Evolutionary conservation across 2,888 invertebrate genomes (phyloP), one percentile per base, ranked within the genome.

Genomic region (Drosophila buzzatii): DNA sequence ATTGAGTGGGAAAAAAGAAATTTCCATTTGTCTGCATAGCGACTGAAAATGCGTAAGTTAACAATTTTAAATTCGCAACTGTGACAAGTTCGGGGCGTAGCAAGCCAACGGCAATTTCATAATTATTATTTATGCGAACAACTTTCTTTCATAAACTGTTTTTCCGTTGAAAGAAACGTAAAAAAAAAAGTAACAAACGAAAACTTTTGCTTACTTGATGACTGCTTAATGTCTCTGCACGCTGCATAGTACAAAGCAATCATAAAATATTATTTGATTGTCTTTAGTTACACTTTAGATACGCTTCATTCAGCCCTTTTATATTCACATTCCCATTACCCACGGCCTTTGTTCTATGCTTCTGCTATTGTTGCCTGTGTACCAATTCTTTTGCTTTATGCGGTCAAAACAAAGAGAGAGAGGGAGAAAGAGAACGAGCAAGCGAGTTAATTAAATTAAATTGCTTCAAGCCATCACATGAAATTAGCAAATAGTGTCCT

Each of bases 261-360:
- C 85, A 76, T 79, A 66, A 79, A 83, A 86, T 73, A 45, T 52
- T 65, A 42, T 76, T 84, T 84, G 68, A 76, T 84, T 86, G 67
- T 70, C 53, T 68, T 62, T 44, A 60, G 58, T 71, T 49, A 18
- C 55, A 45, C 58, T 6, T 45, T 33, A 18, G 41, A 23, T 49
- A 55, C 23, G 23, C 42, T 27, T 53, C 49, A 45, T 45, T 51
- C 51, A 44, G 51, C 33, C 20, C 27, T 41, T 10, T 35, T 58
- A 33, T 47, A 33, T 58, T n/a, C 67, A 41, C 35, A 23, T 53
- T 52, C n/a, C 39, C 12, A 45, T 47, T 53, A 51, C 51, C 42
- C 18, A 18, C 58, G 8, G 42, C 55, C 56, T 70, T 84, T 79
- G 52, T 76, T 73, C 62, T 33, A 33, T 56, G 47, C 56, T 59